Evolutionary conservation across 2,797 vertebrate species (phyloP).

Genomic region (Trichosurus vulpecula): DNA sequence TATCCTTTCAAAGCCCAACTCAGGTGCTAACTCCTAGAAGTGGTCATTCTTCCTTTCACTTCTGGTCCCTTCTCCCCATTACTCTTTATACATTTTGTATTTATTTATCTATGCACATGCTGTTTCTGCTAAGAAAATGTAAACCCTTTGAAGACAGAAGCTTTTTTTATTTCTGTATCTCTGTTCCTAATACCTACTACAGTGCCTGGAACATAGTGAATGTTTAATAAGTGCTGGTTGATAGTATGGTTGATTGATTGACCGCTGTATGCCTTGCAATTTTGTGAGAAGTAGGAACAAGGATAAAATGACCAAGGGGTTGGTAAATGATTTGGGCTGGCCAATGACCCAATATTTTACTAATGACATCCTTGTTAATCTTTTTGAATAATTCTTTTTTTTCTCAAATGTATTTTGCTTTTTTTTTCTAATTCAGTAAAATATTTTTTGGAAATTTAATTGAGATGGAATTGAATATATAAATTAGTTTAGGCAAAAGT

Average conservation of each 20-base stretch:
- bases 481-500: background rate
- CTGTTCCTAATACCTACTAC: background rate
- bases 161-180: background rate
- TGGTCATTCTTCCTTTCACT: background rate
- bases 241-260: background rate
- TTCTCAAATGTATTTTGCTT: background rate
- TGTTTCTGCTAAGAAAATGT: background rate
- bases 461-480: background rate
- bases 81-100: background rate
- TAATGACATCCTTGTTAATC: background rate
- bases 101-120: background rate
- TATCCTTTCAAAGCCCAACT: background rate
- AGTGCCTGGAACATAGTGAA: background rate
- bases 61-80: background rate
- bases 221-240: background rate
- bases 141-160: background rate
- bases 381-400: background rate
- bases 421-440: background rate
- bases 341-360: background rate
- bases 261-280: background rate
- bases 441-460: background rate
- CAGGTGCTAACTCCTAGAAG: too few species aligned
- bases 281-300: background rate
- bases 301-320: background rate
- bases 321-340: background rate